These are phyloP conservation scores for Mesochorus sp. DNA, from an alignment of 2,888 invertebrate genomes.

Conservation along the genomic window DNA sequence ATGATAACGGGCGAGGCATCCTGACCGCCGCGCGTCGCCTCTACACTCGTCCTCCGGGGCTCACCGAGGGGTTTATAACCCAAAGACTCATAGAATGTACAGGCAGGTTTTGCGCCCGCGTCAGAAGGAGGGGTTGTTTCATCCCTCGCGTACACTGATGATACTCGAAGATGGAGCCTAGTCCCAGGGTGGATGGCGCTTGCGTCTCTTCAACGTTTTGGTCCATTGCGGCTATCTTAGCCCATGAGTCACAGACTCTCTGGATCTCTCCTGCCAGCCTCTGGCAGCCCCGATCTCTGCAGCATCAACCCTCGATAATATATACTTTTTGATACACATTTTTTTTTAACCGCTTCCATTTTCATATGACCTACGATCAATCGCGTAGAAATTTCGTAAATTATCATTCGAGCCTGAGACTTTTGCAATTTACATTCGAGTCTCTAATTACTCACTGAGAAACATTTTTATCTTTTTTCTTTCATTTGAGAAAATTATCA, in stretches of 20 bases:
- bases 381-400: no score
- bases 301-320: no score
- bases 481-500: no score
- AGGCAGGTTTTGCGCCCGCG: slow-evolving; percentile 54
- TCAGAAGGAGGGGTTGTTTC: slow-evolving; percentile 48
- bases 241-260: neutral
- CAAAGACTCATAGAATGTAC: slow-evolving; percentile 36
- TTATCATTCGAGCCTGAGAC: no score
- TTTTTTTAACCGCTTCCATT: no score
- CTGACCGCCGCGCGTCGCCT: slow-evolving; percentile 66
- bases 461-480: no score
- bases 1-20: slow-evolving; percentile 68
- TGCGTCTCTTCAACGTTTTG: slow-evolving; percentile 43
- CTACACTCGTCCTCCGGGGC: slow-evolving; percentile 60
- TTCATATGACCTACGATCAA: no score
- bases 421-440: no score
- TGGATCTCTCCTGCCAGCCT: neutral
- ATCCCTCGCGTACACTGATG: slow-evolving; percentile 37
- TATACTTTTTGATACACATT: no score
- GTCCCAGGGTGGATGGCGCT: slow-evolving; percentile 43
- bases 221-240: slow-evolving; percentile 35
- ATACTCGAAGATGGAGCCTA: slow-evolving; percentile 42
- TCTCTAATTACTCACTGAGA: no score
- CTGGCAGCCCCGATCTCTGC: no score
- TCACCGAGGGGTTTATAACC: slow-evolving; percentile 55